Evolutionary conservation across 2,113 vertebrate species (phyloP).

Genomic region (Tringa solitaria): DNA sequence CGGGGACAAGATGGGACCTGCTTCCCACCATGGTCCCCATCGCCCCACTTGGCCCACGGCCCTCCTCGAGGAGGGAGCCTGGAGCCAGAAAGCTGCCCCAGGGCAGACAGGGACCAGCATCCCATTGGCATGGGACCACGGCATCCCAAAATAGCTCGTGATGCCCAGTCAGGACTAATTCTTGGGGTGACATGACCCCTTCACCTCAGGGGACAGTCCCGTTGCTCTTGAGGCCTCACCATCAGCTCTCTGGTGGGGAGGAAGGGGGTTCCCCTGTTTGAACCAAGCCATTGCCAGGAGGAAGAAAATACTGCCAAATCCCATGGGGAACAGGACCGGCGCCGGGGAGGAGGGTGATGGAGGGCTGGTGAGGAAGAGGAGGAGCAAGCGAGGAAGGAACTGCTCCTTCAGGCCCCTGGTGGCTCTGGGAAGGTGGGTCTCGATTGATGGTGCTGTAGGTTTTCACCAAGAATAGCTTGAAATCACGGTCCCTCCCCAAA

Average conservation of each 20-base stretch:
- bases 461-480: not conserved
- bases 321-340: not conserved
- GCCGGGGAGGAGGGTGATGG: not conserved
- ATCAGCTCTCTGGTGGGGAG: not conserved
- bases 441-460: not conserved
- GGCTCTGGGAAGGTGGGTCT: not conserved
- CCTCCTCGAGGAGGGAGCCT: not conserved
- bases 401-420: fast-evolving
- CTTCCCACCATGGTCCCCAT: not conserved
- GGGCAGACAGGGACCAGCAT: not conserved
- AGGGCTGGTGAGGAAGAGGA: not conserved
- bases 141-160: fast-evolving
- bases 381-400: not conserved
- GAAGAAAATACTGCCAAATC: constrained; percentile 34
- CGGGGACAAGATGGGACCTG: not conserved
- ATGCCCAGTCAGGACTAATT: not conserved
- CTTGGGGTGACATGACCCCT: not conserved
- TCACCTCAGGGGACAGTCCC: not conserved
- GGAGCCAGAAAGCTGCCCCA: not conserved
- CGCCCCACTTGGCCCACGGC: not conserved
- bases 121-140: no score
- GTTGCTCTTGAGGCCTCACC: not conserved
- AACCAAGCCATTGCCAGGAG: not conserved
- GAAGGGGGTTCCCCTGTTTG: not conserved
- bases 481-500: not conserved